Conservation (phyloP, 1,140 invertebrate species). For the Wiebesia pumilae region DNA sequence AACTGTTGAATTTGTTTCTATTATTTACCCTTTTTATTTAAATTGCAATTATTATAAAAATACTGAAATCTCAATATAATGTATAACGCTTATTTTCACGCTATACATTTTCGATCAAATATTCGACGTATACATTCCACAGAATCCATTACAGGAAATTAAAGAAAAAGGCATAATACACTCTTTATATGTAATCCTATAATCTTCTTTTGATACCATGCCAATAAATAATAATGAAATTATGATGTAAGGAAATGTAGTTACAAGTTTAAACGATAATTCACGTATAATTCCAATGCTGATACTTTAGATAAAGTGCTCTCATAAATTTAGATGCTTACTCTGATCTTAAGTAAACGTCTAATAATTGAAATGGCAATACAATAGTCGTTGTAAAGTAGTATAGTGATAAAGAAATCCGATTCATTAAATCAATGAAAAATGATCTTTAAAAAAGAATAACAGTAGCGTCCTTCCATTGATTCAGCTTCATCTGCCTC, state of each 20-base stretch:
- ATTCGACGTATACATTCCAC: no score
- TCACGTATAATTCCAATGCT: neutral
- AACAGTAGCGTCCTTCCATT: neutral
- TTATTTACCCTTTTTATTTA: no score
- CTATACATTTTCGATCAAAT: no score
- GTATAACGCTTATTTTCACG: no score
- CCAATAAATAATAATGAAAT: neutral
- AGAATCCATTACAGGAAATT: no score
- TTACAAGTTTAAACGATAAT: neutral
- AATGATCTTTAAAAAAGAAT: conserved; percentile 2
- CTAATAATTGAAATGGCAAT: neutral
- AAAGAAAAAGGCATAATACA: no score
- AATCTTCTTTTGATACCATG: no score
- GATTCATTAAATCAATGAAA: conserved; percentile 18
- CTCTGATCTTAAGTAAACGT: neutral
- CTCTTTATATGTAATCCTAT: no score
- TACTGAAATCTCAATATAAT: no score
- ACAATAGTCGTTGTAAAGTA: neutral
- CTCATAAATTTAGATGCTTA: neutral
- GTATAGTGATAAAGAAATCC: neutral
- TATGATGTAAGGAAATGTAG: no score
- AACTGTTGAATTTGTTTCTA: no score
- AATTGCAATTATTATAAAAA: no score
- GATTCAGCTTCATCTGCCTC: neutral
- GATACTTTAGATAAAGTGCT: neutral